Conservation (phyloP, 2,797 vertebrate genomes). For the Setipinna tenuifilis region DNA sequence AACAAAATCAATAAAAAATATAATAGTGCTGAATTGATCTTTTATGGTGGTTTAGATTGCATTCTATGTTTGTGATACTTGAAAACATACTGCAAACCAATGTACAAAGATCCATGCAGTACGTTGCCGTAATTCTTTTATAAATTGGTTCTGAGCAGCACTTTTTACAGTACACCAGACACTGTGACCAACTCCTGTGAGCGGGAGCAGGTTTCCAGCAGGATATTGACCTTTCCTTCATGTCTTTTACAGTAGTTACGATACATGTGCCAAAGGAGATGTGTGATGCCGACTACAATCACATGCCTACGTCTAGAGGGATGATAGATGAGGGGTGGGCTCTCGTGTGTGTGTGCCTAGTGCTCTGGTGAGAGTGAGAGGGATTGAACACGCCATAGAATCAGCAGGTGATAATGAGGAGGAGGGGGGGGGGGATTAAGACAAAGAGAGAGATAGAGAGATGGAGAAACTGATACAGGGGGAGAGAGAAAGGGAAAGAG, state of each 20-base stretch:
- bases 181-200: constrained; percentile 9
- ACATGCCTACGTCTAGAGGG: background rate
- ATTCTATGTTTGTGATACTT: too few species aligned
- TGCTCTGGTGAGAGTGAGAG: background rate
- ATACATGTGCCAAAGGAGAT: background rate
- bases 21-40: too few species aligned
- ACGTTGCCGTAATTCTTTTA: too few species aligned
- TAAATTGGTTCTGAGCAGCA: too few species aligned
- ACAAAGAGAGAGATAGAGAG: too few species aligned
- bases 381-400: background rate
- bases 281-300: background rate
- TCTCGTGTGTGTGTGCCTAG: background rate
- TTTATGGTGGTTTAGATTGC: too few species aligned
- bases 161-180: background rate
- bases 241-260: background rate
- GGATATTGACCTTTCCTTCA: background rate
- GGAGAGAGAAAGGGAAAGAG: too few species aligned
- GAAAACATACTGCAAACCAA: too few species aligned
- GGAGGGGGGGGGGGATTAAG: too few species aligned
- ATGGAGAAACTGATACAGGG: too few species aligned
- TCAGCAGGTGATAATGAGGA: background rate
- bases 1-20: too few species aligned
- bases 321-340: background rate
- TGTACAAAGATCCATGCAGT: too few species aligned
- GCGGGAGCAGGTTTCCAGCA: background rate